phyloP scores from a whole-genome alignment of 2,888 invertebrate species.

The Lasioglossum oenotherae region DNA sequence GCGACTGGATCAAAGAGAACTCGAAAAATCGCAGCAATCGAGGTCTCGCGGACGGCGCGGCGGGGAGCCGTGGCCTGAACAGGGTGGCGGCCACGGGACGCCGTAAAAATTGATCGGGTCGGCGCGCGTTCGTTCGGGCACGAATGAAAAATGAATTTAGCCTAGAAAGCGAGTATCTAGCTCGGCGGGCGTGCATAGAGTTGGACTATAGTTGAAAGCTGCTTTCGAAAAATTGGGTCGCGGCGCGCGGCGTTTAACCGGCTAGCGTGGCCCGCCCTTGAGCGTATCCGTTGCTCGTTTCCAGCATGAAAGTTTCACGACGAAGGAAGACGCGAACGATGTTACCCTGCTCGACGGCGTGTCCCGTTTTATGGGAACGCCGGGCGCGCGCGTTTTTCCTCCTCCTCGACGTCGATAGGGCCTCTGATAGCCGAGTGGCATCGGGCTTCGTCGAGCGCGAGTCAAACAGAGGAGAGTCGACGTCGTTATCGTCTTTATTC shows the following conservation, averaged over 20 bases:
- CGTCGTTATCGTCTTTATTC: slow-evolving; percentile 44
- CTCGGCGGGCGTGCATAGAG: slow-evolving; percentile 33
- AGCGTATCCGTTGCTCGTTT: slow-evolving; percentile 38
- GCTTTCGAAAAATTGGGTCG: slow-evolving; percentile 63
- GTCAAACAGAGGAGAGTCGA: slow-evolving; percentile 20
- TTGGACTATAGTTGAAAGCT: slow-evolving; percentile 56
- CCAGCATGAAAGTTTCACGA: slow-evolving; percentile 41
- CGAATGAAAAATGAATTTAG: slow-evolving; percentile 57
- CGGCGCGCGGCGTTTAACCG: slow-evolving; percentile 21
- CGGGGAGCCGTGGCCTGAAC: background rate
- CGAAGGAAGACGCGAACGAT: slow-evolving; percentile 24
- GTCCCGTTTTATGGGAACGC: background rate
- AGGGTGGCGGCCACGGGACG: background rate
- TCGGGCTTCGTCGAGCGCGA: slow-evolving; percentile 21
- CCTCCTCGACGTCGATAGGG: slow-evolving; percentile 4
- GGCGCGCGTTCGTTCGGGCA: background rate
- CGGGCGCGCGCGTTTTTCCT: background rate
- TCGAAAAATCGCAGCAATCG: background rate
- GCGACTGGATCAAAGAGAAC: background rate
- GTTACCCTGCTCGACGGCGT: background rate
- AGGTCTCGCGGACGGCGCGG: background rate
- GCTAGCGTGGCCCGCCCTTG: slow-evolving; percentile 40
- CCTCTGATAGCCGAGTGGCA: slow-evolving; percentile 5
- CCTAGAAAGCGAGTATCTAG: slow-evolving; percentile 41
- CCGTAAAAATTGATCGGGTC: slow-evolving; percentile 6